Percentiles rank a stretch among this genome's conserved stretches.
phyloP scores from a whole-genome alignment of 2,888 invertebrate genomes.

The Rotaria macrura region DNA sequence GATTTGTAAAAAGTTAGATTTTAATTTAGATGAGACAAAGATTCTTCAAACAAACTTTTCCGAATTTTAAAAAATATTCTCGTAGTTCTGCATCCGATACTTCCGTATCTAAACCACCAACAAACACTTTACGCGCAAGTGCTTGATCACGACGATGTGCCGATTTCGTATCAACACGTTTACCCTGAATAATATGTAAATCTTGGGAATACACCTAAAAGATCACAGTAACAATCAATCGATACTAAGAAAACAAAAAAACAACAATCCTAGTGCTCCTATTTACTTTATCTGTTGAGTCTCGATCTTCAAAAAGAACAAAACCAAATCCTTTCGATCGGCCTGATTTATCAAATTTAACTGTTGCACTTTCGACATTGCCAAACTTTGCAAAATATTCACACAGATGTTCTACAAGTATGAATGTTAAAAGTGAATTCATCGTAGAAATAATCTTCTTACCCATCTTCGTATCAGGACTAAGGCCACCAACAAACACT shows the following conservation, averaged over 20 bases:
- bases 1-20: neutral
- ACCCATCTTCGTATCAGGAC: constrained; percentile 19
- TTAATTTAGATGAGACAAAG: neutral
- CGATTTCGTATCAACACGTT: constrained; percentile 11
- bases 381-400: constrained; percentile 27
- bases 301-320: constrained; percentile 13
- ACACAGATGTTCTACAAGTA: neutral
- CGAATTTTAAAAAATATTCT: constrained; percentile 19
- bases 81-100: neutral
- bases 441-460: neutral
- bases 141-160: neutral
- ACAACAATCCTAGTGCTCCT: no score
- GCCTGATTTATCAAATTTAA: constrained; percentile 22
- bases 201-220: neutral
- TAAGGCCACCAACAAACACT: constrained; percentile 27
- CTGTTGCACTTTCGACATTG: neutral
- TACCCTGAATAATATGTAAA: neutral
- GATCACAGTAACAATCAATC: no score
- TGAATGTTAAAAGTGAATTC: neutral
- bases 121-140: constrained; percentile 6
- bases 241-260: no score
- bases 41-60: neutral
- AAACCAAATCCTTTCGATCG: constrained; percentile 20
- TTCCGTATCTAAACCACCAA: constrained; percentile 15
- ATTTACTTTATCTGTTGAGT: neutral